These are phyloP conservation scores for Setophaga petechia DNA, from an alignment of 2,113 vertebrate species.

Conservation along the genomic window DNA sequence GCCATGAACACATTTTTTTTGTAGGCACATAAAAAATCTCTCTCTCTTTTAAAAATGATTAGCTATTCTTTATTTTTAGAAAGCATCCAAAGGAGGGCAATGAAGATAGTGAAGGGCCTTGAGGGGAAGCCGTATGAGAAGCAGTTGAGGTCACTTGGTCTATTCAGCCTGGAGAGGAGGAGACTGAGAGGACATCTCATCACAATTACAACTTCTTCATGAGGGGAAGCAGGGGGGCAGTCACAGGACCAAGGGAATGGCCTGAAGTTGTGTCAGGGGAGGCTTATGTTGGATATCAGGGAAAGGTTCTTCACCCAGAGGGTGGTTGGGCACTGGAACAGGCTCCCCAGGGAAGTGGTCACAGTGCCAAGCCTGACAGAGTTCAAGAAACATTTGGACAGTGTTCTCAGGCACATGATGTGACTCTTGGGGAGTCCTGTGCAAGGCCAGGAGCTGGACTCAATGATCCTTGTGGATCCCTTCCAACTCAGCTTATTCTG, in stretches of 20 bases:
- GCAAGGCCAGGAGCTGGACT: not conserved
- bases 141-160: not conserved
- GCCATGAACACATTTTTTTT: not conserved
- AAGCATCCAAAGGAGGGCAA: not conserved
- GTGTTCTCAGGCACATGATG: not conserved
- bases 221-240: not conserved
- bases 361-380: not conserved
- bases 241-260: not conserved
- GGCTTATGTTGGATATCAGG: not conserved
- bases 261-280: not conserved
- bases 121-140: fast-evolving
- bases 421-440: not conserved
- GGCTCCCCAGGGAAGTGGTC: not conserved
- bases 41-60: not conserved
- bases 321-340: not conserved
- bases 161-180: not conserved
- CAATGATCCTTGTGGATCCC: not conserved
- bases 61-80: not conserved
- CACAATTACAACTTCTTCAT: not conserved
- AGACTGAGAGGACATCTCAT: not conserved
- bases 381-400: not conserved
- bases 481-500: not conserved
- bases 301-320: not conserved
- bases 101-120: not conserved
- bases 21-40: not conserved